Conservation (phyloP, 2,113 vertebrate species). For the Oxyura jamaicensis region DNA sequence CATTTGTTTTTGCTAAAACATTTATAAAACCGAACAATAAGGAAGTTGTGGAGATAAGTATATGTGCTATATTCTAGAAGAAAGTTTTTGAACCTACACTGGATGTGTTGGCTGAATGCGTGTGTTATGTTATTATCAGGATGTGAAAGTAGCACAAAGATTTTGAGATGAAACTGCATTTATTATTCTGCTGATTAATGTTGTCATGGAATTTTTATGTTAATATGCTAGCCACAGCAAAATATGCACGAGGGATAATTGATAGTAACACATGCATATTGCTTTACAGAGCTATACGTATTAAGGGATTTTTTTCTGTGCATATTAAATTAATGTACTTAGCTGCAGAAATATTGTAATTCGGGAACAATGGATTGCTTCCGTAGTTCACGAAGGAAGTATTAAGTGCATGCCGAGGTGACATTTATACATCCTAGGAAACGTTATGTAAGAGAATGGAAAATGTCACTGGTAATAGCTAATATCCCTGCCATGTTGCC, state of each 20-base stretch:
- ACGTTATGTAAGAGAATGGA: not conserved
- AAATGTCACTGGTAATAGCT: constrained; percentile 31
- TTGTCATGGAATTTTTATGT: constrained; percentile 17
- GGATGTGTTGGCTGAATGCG: not conserved
- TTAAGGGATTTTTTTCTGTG: not conserved
- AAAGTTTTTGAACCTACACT: not conserved
- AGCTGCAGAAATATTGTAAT: not conserved
- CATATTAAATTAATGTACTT: not conserved
- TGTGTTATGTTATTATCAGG: not conserved
- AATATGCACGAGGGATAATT: not conserved
- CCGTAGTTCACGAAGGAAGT: not conserved
- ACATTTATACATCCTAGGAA: constrained; percentile 22
- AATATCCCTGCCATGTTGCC: not conserved
- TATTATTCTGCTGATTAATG: constrained; percentile 21
- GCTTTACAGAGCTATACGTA: not conserved
- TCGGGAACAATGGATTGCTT: not conserved
- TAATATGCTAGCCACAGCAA: not conserved
- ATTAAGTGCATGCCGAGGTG: constrained; percentile 23
- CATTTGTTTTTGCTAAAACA: not conserved
- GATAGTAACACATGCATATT: constrained; percentile 1
- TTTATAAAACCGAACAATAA: not conserved
- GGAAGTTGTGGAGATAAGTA: not conserved
- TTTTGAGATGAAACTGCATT: constrained; percentile 1
- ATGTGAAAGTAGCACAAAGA: not conserved
- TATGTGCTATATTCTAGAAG: not conserved